Base-by-base conservation (phyloP, 2,888 invertebrate species). In the Aphodius sticticus region DNA sequence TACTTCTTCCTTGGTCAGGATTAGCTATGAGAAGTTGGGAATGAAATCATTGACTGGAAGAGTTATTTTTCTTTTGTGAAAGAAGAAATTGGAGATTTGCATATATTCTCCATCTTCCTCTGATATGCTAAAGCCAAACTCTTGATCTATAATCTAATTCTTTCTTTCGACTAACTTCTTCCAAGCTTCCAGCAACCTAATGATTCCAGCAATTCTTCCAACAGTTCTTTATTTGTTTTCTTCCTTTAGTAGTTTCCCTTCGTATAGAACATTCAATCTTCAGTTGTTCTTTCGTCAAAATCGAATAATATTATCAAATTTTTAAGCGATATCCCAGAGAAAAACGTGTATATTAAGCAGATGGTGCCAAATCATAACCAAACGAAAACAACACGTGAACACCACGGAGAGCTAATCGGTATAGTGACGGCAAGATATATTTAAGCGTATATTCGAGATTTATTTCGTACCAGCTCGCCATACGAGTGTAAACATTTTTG, bases 401-500 rank as follows among this genome's bases (percentile, higher is more conserved):
- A 53, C 53, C 53, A 5, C 9, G 9, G 53, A 12, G 53, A 53
- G 53, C 53, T 53, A 53, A 53, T 53, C 53, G 53, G 7, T 5
- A 12, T 2, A 53, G 53, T 53, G 53, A 53, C 74, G 74, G 37
- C 74, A 35, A 74, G 74, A 74, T 74, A 74, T 74, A 74, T 74
- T 74, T 74, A 74, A 74, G 53, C 74, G 74, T 3, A n/a, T 35
- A 74, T 74, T 26, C 35, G 74, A 74, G 74, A 74, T 74, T 74
- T 74, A 74, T 74, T 37, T n/a, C 35, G 74, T 36, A 74, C 74
- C 9, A 74, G 74, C n/a, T 35, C n/a, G 74, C 36, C 35, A 74
- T 36, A 16, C 74, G 53, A 53, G 53, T 53, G 74, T 74, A 74
- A 74, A 74, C 74, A 74, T 74, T 74, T 74, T 74, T 37, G 74